These are phyloP conservation scores for Chromobotia macracanthus DNA, from an alignment of 2,797 vertebrate genomes.

Conservation along the genomic window DNA sequence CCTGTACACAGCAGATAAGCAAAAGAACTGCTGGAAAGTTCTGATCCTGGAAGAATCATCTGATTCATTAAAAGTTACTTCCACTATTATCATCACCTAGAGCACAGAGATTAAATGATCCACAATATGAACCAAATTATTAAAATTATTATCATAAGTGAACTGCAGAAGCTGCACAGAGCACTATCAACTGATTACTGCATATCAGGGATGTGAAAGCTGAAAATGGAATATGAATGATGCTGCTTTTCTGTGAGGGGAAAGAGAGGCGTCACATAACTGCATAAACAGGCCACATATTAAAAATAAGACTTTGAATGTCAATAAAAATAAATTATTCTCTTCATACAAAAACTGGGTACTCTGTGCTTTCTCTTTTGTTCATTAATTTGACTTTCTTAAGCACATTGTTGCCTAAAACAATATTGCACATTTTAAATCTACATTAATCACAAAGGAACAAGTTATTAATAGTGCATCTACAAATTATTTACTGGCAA, in stretches of 20 bases:
- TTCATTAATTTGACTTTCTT: conserved; percentile 58
- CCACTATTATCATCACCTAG: too few species aligned
- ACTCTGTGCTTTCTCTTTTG: conserved; percentile 57
- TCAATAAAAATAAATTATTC: conserved; percentile 69
- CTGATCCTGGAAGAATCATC: too few species aligned
- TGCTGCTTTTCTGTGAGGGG: conserved; percentile 51
- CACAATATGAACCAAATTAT: neutral
- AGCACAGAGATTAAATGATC: neutral
- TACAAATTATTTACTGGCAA: conserved; percentile 28
- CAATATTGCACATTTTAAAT: conserved; percentile 46
- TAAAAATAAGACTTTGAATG: conserved; percentile 60
- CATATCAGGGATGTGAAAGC: conserved; percentile 42
- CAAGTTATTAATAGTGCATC: conserved; percentile 52
- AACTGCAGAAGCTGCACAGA: neutral
- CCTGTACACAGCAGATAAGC: conserved; percentile 22
- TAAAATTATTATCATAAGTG: neutral
- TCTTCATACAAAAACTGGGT: conserved; percentile 58
- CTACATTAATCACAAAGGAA: conserved; percentile 49
- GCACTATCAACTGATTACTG: neutral
- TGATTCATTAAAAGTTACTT: neutral
- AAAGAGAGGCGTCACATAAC: conserved; percentile 36
- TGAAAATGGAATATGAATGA: conserved; percentile 27
- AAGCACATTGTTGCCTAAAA: conserved; percentile 32
- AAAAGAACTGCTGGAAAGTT: neutral
- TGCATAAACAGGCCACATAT: conserved; percentile 62